Conservation (phyloP, 2,113 vertebrate genomes). For the Megaleporinus macrocephalus region DNA sequence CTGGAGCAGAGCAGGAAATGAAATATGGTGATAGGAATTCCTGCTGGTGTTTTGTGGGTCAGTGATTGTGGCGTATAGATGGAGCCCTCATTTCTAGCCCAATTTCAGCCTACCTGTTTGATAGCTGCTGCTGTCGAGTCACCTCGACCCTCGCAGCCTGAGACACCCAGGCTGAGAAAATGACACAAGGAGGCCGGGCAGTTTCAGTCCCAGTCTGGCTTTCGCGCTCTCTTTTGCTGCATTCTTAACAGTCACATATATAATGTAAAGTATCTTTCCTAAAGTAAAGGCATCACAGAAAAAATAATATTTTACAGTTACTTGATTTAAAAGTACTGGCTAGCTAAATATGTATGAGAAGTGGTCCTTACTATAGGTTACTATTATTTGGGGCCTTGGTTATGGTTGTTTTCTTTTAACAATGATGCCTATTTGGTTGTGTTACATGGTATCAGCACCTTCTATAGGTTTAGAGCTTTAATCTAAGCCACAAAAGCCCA, state of each 20-base stretch:
- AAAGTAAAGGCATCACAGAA: too few species aligned
- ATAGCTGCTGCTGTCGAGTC: slow-evolving; percentile 12
- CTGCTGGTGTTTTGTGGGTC: slow-evolving; percentile 72
- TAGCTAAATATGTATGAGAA: too few species aligned
- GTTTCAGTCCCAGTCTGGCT: background rate
- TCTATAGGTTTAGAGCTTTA: too few species aligned
- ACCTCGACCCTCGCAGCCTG: background rate
- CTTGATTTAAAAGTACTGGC: too few species aligned
- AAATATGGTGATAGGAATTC: slow-evolving; percentile 65
- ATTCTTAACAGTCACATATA: background rate
- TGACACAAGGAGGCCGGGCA: background rate
- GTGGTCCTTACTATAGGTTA: too few species aligned
- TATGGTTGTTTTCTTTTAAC: too few species aligned
- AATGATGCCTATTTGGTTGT: too few species aligned
- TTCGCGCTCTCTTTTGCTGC: background rate
- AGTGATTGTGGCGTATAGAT: slow-evolving; percentile 48
- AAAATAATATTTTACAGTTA: too few species aligned
- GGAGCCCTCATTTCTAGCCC: slow-evolving; percentile 41
- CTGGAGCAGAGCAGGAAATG: slow-evolving; percentile 67
- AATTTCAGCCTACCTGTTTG: slow-evolving; percentile 44
- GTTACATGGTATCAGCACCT: too few species aligned
- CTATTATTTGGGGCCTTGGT: too few species aligned
- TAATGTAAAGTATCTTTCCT: too few species aligned
- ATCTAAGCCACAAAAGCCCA: too few species aligned
- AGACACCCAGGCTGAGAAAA: slow-evolving; percentile 3